Conservation (phyloP, 2,113 vertebrate genomes). For the Eulacestoma nigropectus region DNA sequence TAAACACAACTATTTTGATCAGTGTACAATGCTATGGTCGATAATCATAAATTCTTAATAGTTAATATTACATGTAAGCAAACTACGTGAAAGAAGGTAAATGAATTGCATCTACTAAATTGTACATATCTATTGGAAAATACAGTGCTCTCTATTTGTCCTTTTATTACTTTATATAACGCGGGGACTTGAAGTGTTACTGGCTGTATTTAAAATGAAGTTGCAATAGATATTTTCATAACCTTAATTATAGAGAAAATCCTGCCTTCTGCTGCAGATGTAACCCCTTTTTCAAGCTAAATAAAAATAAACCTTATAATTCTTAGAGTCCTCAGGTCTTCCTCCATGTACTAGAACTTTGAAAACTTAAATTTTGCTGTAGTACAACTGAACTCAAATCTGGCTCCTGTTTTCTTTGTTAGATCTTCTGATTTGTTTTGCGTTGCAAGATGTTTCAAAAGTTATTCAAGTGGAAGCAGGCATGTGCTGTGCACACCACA, state of each 20-base stretch:
- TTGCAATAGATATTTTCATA: neutral
- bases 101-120: neutral
- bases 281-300: neutral
- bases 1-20: neutral
- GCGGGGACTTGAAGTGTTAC: neutral
- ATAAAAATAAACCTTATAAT: neutral
- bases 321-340: neutral
- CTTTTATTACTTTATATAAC: neutral
- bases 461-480: slow-evolving; percentile 18
- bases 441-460: neutral
- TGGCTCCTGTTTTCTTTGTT: neutral
- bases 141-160: neutral
- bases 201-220: neutral
- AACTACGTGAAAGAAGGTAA: neutral
- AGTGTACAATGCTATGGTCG: neutral
- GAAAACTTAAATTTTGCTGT: neutral
- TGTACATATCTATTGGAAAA: neutral
- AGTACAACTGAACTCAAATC: neutral
- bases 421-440: neutral
- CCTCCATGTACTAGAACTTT: neutral
- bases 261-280: neutral
- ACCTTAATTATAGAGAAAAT: neutral
- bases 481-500: neutral
- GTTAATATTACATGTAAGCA: neutral
- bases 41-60: neutral